Conservation (phyloP, 64 coral and sea anemone species). For the Montipora cactus region DNA sequence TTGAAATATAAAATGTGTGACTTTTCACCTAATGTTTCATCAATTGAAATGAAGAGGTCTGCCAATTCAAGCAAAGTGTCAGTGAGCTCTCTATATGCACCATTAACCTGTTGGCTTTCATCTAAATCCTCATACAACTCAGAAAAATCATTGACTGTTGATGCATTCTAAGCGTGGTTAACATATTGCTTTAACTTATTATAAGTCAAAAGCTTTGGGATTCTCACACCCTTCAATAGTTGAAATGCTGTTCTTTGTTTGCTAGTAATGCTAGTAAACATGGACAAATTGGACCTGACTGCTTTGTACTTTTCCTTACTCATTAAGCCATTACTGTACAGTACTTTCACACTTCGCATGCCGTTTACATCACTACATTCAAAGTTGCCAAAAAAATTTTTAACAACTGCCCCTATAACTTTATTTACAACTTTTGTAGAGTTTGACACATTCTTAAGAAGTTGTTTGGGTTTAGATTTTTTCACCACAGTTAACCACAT, state of each 20-base stretch:
- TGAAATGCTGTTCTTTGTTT: slow-evolving; percentile 53
- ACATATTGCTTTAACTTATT: slow-evolving; percentile 52
- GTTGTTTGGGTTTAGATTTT: slow-evolving; percentile 42
- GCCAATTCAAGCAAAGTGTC: slow-evolving; percentile 55
- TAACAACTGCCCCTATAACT: slow-evolving; percentile 59
- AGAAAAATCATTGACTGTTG: slow-evolving; percentile 48
- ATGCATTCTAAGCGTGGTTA: slow-evolving; percentile 26
- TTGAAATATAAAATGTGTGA: slow-evolving; percentile 3
- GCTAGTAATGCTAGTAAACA: slow-evolving; percentile 27
- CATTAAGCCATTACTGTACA: slow-evolving; percentile 52
- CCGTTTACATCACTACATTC: slow-evolving; percentile 38
- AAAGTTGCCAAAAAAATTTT: slow-evolving; percentile 39
- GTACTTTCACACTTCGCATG: slow-evolving; percentile 48
- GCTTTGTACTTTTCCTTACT: slow-evolving; percentile 67
- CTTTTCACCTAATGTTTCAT: slow-evolving; percentile 63
- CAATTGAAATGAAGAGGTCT: slow-evolving; percentile 60
- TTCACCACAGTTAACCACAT: slow-evolving; percentile 52
- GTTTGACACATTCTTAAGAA: slow-evolving; percentile 39
- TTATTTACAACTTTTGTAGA: slow-evolving; percentile 54
- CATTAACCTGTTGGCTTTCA: slow-evolving; percentile 59
- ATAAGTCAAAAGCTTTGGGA: slow-evolving; percentile 60
- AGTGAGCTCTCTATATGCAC: slow-evolving; percentile 60
- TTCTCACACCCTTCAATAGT: slow-evolving; percentile 56
- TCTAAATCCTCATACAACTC: slow-evolving; percentile 58
- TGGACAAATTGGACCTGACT: slow-evolving; percentile 49